These are phyloP conservation scores for Conistra vaccinii DNA, from an alignment of 2,888 invertebrate species.

Conservation along the genomic window DNA sequence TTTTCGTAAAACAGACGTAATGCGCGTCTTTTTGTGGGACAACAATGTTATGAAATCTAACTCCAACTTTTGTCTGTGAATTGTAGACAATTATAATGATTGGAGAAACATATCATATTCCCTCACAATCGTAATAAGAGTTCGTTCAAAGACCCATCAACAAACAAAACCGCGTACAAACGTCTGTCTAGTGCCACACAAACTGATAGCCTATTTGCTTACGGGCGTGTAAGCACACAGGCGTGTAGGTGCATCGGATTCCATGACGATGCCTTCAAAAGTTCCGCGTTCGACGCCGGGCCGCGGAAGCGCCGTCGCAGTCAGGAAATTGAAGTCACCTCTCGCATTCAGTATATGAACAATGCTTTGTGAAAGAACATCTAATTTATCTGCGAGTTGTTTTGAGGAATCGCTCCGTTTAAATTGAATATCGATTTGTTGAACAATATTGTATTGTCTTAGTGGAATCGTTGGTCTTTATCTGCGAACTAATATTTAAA, in stretches of 20 bases:
- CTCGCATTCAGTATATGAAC: constrained; percentile 81
- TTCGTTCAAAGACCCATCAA: not conserved
- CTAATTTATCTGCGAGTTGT: constrained; percentile 88
- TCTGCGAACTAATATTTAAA: constrained; percentile 39
- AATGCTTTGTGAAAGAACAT: constrained; percentile 90
- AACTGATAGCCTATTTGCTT: constrained; percentile 84
- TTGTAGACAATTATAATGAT: no score
- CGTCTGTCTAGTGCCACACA: constrained; percentile 60
- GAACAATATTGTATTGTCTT: constrained; percentile 72
- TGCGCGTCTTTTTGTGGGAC: no score
- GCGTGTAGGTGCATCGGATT: constrained; percentile 86
- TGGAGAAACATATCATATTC: no score
- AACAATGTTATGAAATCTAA: no score
- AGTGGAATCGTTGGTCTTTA: constrained; percentile 65
- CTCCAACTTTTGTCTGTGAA: no score
- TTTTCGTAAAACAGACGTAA: no score
- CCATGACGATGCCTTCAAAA: constrained; percentile 84
- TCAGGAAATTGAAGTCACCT: constrained; percentile 90
- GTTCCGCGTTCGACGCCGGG: constrained; percentile 81
- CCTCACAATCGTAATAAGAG: no score
- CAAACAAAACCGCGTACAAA: constrained; percentile 27
- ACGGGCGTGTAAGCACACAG: constrained; percentile 81
- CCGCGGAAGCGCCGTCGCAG: constrained; percentile 80
- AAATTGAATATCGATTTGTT: constrained; percentile 88
- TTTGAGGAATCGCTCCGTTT: constrained; percentile 81